Base-by-base conservation (phyloP, 1,140 invertebrate species). In the Bombus breviceps region DNA sequence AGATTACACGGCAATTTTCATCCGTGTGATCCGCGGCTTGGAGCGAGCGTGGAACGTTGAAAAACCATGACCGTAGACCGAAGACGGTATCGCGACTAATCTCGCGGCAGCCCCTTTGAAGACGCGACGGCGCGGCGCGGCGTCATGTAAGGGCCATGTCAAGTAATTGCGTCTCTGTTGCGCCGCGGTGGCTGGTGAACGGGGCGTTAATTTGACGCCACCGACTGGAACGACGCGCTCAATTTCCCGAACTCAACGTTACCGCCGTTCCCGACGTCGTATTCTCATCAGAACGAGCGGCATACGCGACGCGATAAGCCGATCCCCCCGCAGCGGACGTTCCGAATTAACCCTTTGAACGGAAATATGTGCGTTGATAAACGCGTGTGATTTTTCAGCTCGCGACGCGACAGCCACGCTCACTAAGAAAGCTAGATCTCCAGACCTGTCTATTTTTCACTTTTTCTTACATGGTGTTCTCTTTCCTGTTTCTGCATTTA, bases 131-230 rank as follows among this genome's bases (percentile, higher is more conserved):
- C 18, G 59, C 59, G 57, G 47, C 47, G 59, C 59, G 57, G 41
- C 64, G 81, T 86, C 79, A 88, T 92, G 87, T 87, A 91, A 87
- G 87, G 89, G 80, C 80, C 90, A 88, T 93, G 93, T 92, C 92
- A 92, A 93, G 92, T 94, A 93, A 94, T 94, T 93, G 93, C 93
- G 90, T 88, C 86, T 87, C 85, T 91, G 90, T 93, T 89, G 89
- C 86, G 47, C 87, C 88, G 88, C 86, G 86, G n/a, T 74, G 59
- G 37, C 71, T 32, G 57, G 68, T 47, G 73, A 75, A 80, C 83
- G 57, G 90, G 90, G 92, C 92, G 93, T 93, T 93, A 94, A 94
- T 94, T 93, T 93, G 93, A 92, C 92, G 92, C 89, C 90, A 92
- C 87, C 90, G 88, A 88, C 87, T 91, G 88, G 90, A 93, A 93